phyloP scores from a whole-genome alignment of 2,113 vertebrate species.

The Paralichthys olivaceus region DNA sequence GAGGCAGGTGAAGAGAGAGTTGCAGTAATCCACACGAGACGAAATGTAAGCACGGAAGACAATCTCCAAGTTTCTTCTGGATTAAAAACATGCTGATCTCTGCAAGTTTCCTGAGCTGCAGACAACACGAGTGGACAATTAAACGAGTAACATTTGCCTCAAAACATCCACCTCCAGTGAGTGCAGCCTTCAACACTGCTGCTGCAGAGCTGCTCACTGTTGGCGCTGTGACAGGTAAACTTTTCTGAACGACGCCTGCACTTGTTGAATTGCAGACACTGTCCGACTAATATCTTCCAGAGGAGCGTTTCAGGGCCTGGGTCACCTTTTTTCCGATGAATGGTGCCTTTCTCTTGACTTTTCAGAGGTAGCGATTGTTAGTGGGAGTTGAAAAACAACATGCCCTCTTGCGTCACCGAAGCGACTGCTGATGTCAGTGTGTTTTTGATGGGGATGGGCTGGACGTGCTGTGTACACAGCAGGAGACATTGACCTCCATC shows the following conservation, averaged over 20 bases:
- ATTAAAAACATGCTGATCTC: too few relatives aligned
- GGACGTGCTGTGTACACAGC: constrained; percentile 64
- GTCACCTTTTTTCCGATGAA: constrained; percentile 45
- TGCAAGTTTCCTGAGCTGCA: too few relatives aligned
- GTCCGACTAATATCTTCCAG: constrained; percentile 38
- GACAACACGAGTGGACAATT: background rate
- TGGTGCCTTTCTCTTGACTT: constrained; percentile 40
- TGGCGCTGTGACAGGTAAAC: background rate
- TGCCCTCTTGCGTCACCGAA: constrained; percentile 52
- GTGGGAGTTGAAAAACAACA: constrained; percentile 63
- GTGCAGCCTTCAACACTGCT: background rate
- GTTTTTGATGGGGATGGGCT: constrained; percentile 46
- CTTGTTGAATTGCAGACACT: constrained; percentile 26
- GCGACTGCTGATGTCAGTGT: constrained; percentile 63
- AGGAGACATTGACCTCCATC: constrained; percentile 63
- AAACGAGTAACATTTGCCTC: background rate
- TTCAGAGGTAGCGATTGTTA: constrained; percentile 21
- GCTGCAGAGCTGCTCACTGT: background rate
- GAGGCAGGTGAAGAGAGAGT: too few relatives aligned
- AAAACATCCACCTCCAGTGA: background rate
- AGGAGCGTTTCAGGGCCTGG: constrained; percentile 9
- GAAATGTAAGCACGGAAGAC: background rate
- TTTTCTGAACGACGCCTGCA: constrained; percentile 16
- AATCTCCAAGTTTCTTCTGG: background rate
- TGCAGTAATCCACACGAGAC: background rate